Evolutionary conservation across 2,888 invertebrate species (phyloP), one percentile per base, ranked within the genome.

Genomic region (Papilio demoleus): DNA sequence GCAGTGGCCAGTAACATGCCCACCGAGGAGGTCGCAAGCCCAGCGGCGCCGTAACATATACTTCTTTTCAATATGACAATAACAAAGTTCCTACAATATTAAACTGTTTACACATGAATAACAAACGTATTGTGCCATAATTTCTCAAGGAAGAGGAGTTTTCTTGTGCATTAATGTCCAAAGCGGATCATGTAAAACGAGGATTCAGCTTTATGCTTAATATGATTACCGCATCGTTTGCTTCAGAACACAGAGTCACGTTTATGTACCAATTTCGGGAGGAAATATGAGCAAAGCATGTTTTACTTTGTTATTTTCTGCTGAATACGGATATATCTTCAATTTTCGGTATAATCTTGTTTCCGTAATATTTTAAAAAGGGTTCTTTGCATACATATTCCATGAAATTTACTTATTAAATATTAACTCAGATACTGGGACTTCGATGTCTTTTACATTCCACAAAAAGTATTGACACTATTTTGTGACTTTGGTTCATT

Each of bases 171-270:
- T 74, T 75, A 78, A 77, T 76, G 75, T 70, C 72, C 68, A 65
- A 58, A 71, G 69, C 71, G 73, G 74, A 76, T 77, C 78, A 78
- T 77, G 76, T 76, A 73, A 79, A 76, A 71, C 74, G 76, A 74
- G 76, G 74, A 78, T 80, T 79, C 78, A 74, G 71, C 74, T 77
- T 74, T 77, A 73, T 77, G 75, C 76, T 77, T 79, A 78, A 77
- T 75, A 71, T 75, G 73, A 79, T 76, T 76, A 75, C 74, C 71
- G 64, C 69, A 74, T 74, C 71, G 75, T 75, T 74, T 45, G 65
- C 69, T 58, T 19, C 60, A 58, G 65, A 47, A 71, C 50, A 65
- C 67, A 42, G 17, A 70, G 64, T 68, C 67, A 67, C 65, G 65
- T 67, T 71, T 67, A 65, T 65, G 62, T 64, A 67, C 65, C 65